Evolutionary conservation across 2,888 invertebrate genomes (phyloP).

Genomic region (Drosophila buzzatii): DNA sequence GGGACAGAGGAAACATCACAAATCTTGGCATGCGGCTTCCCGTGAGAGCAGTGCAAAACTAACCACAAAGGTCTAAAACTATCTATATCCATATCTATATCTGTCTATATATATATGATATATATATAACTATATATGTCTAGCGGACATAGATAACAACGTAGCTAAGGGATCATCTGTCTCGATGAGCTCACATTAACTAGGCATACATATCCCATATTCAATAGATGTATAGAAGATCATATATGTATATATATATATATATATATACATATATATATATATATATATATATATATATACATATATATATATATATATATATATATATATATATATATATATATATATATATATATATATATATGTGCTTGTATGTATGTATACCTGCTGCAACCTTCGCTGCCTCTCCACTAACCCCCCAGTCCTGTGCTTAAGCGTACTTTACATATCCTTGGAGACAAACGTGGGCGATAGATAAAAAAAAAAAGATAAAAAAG

Average conservation of each 20-base stretch:
- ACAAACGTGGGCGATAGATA: constrained; percentile 32
- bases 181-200: too few species aligned
- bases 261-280: constrained; percentile 1
- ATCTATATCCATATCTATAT: not conserved
- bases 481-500: constrained; percentile 26
- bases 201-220: constrained; percentile 11
- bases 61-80: constrained; percentile 65
- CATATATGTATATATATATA: not conserved
- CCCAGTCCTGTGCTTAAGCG: constrained; percentile 10
- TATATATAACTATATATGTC: constrained; percentile 4
- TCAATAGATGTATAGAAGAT: constrained; percentile 3
- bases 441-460: constrained; percentile 56
- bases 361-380: not conserved
- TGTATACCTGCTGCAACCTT: constrained; percentile 5
- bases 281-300: not conserved
- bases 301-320: not conserved
- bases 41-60: constrained; percentile 42
- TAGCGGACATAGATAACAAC: not conserved
- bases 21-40: constrained; percentile 58
- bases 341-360: not conserved
- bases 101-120: not conserved
- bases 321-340: constrained; percentile 6
- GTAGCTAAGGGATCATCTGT: not conserved
- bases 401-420: constrained; percentile 2
- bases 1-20: constrained; percentile 66